Evolutionary conservation across 2,888 invertebrate genomes (phyloP).

Genomic region (Gari tellinella): DNA sequence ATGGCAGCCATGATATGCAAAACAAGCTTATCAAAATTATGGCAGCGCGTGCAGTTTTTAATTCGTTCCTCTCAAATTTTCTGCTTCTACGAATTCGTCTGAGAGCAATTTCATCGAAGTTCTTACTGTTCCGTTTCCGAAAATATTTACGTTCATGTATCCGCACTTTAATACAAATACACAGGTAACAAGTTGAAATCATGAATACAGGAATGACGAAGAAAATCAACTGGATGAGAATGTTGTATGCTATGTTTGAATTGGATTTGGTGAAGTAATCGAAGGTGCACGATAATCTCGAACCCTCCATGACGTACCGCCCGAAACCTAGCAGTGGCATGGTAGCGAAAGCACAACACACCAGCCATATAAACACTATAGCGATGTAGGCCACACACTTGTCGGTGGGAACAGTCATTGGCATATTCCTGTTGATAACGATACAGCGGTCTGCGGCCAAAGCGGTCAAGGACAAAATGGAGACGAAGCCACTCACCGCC

Average conservation of each 20-base stretch:
- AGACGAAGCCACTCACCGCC: conserved; percentile 35
- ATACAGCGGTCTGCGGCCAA: conserved; percentile 32
- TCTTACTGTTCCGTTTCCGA: background rate
- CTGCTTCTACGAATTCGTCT: conserved; percentile 23
- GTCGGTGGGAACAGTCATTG: conserved; percentile 1
- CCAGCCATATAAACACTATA: conserved; percentile 23
- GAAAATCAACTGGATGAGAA: conserved; percentile 28
- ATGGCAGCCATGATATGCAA: conserved; percentile 40
- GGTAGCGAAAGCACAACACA: conserved; percentile 12
- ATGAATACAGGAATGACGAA: conserved; percentile 22
- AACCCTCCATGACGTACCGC: conserved; percentile 36
- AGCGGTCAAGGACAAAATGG: conserved; percentile 32
- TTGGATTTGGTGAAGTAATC: conserved; percentile 24
- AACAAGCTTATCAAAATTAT: conserved; percentile 24
- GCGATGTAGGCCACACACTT: conserved; percentile 3
- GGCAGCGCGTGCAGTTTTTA: conserved; percentile 23
- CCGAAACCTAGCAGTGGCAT: conserved; percentile 37
- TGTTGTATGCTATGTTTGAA: conserved; percentile 23
- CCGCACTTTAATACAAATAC: conserved; percentile 27
- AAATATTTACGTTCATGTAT: conserved; percentile 34
- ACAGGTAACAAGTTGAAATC: conserved; percentile 22
- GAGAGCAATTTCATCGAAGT: conserved; percentile 20
- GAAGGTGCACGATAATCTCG: conserved; percentile 31
- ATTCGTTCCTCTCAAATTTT: conserved; percentile 25
- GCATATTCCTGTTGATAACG: conserved; percentile 25